These are phyloP conservation scores for Nycticebus coucang DNA, from an alignment of 2,113 vertebrate genomes.

Conservation along the genomic window DNA sequence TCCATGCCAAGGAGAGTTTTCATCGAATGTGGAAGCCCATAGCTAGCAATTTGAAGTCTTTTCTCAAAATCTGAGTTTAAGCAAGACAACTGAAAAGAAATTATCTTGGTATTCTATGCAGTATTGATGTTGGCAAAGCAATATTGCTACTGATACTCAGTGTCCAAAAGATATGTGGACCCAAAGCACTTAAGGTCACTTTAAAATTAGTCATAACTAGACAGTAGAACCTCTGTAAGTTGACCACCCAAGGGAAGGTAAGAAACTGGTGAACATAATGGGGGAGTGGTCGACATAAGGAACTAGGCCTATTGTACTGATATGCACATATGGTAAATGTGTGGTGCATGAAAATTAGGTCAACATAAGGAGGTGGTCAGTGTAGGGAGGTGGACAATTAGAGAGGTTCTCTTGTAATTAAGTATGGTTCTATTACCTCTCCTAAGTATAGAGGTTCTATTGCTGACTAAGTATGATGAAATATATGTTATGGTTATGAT, in stretches of 20 bases:
- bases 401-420: too few species aligned
- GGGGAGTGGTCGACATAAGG: too few species aligned
- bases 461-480: background rate
- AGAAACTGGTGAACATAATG: too few species aligned
- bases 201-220: background rate
- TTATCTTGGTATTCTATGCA: background rate
- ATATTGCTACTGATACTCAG: background rate
- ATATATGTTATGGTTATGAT: background rate
- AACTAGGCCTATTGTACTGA: too few species aligned
- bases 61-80: slow-evolving; percentile 26
- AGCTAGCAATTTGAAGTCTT: background rate
- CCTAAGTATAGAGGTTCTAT: too few species aligned
- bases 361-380: too few species aligned
- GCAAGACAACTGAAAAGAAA: background rate
- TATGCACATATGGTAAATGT: too few species aligned
- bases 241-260: too few species aligned
- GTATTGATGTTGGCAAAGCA: background rate
- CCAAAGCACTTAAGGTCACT: background rate
- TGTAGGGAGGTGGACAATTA: too few species aligned
- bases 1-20: background rate
- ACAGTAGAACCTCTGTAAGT: too few species aligned
- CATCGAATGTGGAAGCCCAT: background rate
- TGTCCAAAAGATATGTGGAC: background rate
- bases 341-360: too few species aligned
- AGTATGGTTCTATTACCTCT: too few species aligned